These are phyloP conservation scores for Embiotoca jacksoni DNA, from an alignment of 2,113 vertebrate species.

Conservation along the genomic window DNA sequence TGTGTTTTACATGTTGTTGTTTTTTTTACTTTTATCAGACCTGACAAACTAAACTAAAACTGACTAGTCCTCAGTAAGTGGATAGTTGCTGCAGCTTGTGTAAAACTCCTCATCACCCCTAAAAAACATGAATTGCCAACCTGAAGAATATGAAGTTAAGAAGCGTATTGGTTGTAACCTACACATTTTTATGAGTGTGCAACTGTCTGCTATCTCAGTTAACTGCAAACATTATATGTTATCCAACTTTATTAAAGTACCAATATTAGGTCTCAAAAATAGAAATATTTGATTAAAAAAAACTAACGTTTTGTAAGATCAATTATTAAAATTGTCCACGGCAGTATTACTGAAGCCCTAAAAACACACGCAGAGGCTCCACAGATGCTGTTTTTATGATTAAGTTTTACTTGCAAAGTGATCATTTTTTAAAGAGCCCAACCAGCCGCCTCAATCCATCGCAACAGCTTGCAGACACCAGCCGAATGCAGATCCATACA, in stretches of 20 bases:
- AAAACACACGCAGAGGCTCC: constrained; percentile 33
- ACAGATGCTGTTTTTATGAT: constrained; percentile 64
- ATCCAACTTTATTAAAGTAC: constrained; percentile 23
- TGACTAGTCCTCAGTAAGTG: constrained; percentile 13
- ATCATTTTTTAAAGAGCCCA: constrained; percentile 55
- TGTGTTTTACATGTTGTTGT: constrained; percentile 22
- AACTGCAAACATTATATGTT: constrained; percentile 32
- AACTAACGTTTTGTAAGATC: constrained; percentile 21
- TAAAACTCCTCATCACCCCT: constrained; percentile 4
- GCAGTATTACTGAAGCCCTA: constrained; percentile 17
- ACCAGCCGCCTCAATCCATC: constrained; percentile 35
- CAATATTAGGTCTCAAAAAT: not conserved
- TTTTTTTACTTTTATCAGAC: constrained; percentile 4
- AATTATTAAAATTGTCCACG: not conserved
- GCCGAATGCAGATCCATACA: constrained; percentile 30
- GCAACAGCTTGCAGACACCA: constrained; percentile 70
- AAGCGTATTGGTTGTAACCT: constrained; percentile 43
- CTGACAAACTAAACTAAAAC: not conserved
- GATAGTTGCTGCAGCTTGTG: not conserved
- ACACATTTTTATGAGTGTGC: constrained; percentile 35
- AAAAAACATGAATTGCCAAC: constrained; percentile 37
- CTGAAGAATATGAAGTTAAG: constrained; percentile 37
- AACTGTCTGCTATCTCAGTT: constrained; percentile 24
- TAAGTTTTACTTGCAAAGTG: constrained; percentile 51
- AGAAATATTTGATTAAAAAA: constrained; percentile 28